Conservation (phyloP, 2,113 vertebrate species). For the Tupaia tana region DNA sequence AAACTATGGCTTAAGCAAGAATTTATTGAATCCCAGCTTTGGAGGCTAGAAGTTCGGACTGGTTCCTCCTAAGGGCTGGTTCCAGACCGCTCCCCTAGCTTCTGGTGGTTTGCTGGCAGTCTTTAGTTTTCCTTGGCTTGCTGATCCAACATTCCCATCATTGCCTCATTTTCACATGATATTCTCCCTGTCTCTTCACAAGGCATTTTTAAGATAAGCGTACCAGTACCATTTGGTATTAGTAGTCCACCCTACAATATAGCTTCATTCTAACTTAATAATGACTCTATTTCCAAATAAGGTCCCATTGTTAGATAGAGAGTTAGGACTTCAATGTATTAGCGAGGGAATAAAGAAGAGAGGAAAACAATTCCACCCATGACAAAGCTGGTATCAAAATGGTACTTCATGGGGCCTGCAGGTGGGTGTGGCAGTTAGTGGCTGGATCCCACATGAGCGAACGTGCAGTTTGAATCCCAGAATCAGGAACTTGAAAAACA, state of each 20-base stretch:
- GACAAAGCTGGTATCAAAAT: neutral
- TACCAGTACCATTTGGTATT: neutral
- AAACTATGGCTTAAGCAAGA: neutral
- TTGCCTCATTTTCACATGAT: neutral
- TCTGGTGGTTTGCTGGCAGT: neutral
- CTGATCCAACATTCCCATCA: too few relatives aligned
- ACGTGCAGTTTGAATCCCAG: too few relatives aligned
- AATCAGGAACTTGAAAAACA: too few relatives aligned
- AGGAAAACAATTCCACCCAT: neutral
- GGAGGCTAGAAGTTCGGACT: neutral
- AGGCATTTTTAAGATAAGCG: neutral
- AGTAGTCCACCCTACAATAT: neutral
- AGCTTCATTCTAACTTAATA: neutral
- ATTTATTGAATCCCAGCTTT: too few relatives aligned
- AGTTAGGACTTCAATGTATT: neutral
- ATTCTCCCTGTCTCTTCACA: neutral
- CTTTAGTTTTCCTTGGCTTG: neutral
- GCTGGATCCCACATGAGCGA: too few relatives aligned
- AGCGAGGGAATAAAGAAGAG: fast-evolving
- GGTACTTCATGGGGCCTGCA: neutral
- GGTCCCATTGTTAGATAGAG: neutral
- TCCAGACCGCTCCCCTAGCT: neutral
- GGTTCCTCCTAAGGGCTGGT: neutral
- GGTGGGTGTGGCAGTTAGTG: too few relatives aligned
- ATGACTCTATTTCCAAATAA: neutral